These are phyloP conservation scores for Phenganax marumi DNA, from an alignment of 92 coral and sea anemone species.

Conservation along the genomic window DNA sequence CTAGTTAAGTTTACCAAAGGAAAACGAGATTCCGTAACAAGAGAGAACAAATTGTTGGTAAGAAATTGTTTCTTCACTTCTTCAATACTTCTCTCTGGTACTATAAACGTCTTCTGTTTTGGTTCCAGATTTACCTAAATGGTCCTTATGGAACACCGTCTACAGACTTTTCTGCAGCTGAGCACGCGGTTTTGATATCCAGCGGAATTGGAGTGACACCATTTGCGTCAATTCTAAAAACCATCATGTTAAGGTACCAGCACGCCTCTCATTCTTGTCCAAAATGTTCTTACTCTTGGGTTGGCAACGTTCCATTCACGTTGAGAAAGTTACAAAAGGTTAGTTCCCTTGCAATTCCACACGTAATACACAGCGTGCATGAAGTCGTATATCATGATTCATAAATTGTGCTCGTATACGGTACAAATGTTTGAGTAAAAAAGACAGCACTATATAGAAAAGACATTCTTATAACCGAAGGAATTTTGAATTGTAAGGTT, in stretches of 20 bases:
- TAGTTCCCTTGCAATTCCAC: not conserved
- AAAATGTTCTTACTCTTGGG: conserved; percentile 26
- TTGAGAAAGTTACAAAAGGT: conserved; percentile 37
- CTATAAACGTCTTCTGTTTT: not conserved
- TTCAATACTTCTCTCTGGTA: not conserved
- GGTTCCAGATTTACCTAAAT: conserved; percentile 58
- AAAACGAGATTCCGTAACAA: conserved; percentile 1
- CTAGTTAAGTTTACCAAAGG: conserved; percentile 21
- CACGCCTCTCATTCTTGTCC: conserved; percentile 36
- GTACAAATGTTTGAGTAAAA: no score
- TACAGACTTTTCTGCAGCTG: conserved; percentile 45
- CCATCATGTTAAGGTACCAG: conserved; percentile 34
- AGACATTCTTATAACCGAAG: no score
- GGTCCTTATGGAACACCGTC: conserved; percentile 89
- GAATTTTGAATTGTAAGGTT: no score
- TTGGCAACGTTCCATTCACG: conserved; percentile 32
- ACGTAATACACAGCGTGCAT: not conserved
- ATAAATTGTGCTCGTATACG: no score
- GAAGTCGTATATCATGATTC: not conserved
- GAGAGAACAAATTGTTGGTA: conserved; percentile 22
- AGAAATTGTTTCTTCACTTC: not conserved
- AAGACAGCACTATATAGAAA: no score
- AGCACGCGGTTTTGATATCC: conserved; percentile 63
- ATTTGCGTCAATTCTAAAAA: conserved; percentile 72
- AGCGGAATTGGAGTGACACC: conserved; percentile 90